These are phyloP conservation scores for Sinohyriopsis cumingii DNA, from an alignment of 2,888 invertebrate genomes.

Conservation along the genomic window DNA sequence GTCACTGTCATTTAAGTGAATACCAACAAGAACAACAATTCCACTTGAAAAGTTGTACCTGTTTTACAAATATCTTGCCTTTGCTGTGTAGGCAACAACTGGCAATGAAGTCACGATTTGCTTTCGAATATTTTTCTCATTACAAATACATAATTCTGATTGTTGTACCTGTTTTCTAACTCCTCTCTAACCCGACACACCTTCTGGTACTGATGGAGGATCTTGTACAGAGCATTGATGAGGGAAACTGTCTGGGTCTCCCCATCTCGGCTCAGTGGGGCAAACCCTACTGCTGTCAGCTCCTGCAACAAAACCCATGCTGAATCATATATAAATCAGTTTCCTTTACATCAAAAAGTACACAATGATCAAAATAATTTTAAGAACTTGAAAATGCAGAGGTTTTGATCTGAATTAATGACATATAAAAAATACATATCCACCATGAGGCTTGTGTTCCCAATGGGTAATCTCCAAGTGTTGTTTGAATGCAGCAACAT, in stretches of 20 bases:
- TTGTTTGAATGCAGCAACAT: too few species aligned
- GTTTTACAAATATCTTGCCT: not conserved
- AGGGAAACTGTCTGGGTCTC: slow-evolving; percentile 45
- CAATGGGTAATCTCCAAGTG: too few species aligned
- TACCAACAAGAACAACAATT: too few species aligned
- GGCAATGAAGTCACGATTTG: too few species aligned
- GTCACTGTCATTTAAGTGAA: too few species aligned
- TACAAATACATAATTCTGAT: too few species aligned
- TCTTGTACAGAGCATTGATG: slow-evolving; percentile 57
- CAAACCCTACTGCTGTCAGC: slow-evolving; percentile 54
- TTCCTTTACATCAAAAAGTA: slow-evolving; percentile 6
- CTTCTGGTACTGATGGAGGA: slow-evolving; percentile 57
- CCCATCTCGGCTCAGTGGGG: slow-evolving; percentile 44
- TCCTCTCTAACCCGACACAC: slow-evolving; percentile 53
- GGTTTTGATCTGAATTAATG: too few species aligned
- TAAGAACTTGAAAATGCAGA: too few species aligned
- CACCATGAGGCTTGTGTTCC: too few species aligned
- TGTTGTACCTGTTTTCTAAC: slow-evolving; percentile 58
- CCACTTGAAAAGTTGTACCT: not conserved
- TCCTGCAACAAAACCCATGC: slow-evolving; percentile 38
- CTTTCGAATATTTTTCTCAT: too few species aligned
- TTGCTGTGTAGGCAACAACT: not conserved
- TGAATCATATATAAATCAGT: not conserved
- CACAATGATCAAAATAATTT: too few species aligned
- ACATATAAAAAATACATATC: too few species aligned